Base-by-base conservation (phyloP, 2,113 vertebrate genomes). In the Pongo pygmaeus region DNA sequence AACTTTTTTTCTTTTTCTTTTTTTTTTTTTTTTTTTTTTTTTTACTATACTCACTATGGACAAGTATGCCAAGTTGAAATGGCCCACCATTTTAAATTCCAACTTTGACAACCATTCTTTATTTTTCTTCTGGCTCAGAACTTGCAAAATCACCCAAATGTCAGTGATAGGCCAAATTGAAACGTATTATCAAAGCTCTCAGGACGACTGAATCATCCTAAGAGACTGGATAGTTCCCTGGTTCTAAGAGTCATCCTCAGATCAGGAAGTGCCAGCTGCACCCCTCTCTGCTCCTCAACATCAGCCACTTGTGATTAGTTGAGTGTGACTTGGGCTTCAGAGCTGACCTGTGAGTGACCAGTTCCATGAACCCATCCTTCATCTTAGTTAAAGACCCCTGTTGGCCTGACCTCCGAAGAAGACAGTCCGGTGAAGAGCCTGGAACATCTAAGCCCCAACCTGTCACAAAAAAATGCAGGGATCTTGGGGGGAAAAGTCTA, bases 381-480 rank as follows among this genome's bases (percentile, higher is more conserved):
- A 79, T 91, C 14, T 52, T 40, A 46, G 10, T 70, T 85, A 92
- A 94, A 88, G 92, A 75, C 55, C 43, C 70, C 81, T 92, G 18
- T 72, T 72, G 93, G 80, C 14, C 72, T 95, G 85, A 95, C 74
- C 77, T 97, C 67, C 77, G 88, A 95, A 93, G 91, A 93, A 96
- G 90, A 87, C n/a, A 83, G 75, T 52, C 38, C 27, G 20, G 12
- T 27, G n/a, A 96, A 87, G 35, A 96, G 43, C 67, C 55, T 69
- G 75, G 70, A 86, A 70, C 32, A 79, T 50, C 30, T 48, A 96
- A 95, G 79, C 43, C 30, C 3, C 30, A 86, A 79, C 27, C 40
- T 92, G 40, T 70, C 52, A 77, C 3, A 27, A 69, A 89, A 89
- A 97, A 67, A 50, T 48, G 46, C 57, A 78, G 43, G 30, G 12